Evolutionary conservation across 2,888 invertebrate species (phyloP).

Genomic region (Carabus problematicus): DNA sequence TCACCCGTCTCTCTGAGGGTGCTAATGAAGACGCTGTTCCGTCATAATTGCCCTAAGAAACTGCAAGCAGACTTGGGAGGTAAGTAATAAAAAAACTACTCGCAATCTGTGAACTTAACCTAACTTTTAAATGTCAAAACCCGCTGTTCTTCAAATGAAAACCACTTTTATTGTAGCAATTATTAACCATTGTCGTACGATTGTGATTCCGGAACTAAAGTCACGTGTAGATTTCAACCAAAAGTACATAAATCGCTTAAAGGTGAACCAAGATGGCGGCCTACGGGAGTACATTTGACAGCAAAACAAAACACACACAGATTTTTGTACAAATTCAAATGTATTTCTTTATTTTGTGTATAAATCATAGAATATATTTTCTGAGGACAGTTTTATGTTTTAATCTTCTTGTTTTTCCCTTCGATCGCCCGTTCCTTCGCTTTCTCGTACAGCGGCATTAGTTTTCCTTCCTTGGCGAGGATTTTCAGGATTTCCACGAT

Average conservation of each 20-base stretch:
- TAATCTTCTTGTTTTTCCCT: conserved; percentile 67
- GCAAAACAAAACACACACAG: conserved; percentile 5
- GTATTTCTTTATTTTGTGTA: conserved; percentile 19
- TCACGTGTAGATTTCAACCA: background rate
- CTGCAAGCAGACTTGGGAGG: conserved; percentile 3
- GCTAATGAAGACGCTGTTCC: background rate
- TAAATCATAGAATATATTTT: conserved; percentile 9
- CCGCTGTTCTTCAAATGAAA: too few species aligned
- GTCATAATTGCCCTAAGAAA: background rate
- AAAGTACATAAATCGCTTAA: background rate
- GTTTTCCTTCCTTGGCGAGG: conserved; percentile 89
- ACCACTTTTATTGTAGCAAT: background rate
- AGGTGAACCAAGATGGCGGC: conserved; percentile 9
- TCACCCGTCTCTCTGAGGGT: background rate
- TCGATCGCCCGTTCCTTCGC: conserved; percentile 80
- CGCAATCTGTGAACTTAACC: background rate
- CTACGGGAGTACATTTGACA: conserved; percentile 7
- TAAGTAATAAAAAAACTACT: background rate
- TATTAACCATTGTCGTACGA: background rate
- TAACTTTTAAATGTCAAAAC: too few species aligned
- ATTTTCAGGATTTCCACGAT: conserved; percentile 93
- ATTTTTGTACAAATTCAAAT: conserved; percentile 21
- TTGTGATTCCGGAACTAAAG: background rate
- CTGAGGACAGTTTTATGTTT: conserved; percentile 46
- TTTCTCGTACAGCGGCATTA: conserved; percentile 87